Conservation (phyloP, 2,113 vertebrate species). For the Maccullochella peelii region DNA sequence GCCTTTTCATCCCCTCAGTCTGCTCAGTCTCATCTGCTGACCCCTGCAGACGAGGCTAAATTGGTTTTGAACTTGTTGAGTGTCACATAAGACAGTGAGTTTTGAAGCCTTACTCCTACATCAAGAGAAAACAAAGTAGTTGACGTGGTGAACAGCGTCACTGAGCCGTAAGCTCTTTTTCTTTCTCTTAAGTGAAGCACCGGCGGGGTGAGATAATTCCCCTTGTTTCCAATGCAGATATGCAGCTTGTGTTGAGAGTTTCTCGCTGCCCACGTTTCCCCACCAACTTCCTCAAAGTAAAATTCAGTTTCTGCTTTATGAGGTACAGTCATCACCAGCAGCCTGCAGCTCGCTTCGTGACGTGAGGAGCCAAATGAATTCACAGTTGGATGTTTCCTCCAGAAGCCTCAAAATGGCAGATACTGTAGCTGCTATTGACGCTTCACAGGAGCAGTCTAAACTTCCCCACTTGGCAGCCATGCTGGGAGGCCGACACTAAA, state of each 20-base stretch:
- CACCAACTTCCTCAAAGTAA: background rate
- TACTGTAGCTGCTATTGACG: background rate
- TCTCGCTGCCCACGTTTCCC: background rate
- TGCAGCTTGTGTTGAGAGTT: background rate
- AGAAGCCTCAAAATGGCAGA: background rate
- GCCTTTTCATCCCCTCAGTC: background rate
- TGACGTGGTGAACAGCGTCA: background rate
- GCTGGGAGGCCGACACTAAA: background rate
- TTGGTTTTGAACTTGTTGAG: background rate
- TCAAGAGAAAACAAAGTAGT: background rate
- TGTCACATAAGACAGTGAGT: background rate
- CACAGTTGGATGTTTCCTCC: background rate
- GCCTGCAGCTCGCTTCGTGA: background rate
- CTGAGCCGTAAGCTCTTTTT: background rate
- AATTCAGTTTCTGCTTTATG: background rate
- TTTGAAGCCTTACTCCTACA: background rate
- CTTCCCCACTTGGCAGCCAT: background rate
- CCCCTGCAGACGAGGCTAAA: background rate
- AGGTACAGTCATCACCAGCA: background rate
- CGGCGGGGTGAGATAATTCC: background rate
- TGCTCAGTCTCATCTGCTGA: background rate
- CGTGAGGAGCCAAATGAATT: slow-evolving; percentile 4
- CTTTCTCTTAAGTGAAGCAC: background rate
- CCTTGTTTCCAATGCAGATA: background rate
- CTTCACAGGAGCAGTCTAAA: background rate